Conservation (phyloP, 2,113 vertebrate species). For the Microcebus tavaratra region DNA sequence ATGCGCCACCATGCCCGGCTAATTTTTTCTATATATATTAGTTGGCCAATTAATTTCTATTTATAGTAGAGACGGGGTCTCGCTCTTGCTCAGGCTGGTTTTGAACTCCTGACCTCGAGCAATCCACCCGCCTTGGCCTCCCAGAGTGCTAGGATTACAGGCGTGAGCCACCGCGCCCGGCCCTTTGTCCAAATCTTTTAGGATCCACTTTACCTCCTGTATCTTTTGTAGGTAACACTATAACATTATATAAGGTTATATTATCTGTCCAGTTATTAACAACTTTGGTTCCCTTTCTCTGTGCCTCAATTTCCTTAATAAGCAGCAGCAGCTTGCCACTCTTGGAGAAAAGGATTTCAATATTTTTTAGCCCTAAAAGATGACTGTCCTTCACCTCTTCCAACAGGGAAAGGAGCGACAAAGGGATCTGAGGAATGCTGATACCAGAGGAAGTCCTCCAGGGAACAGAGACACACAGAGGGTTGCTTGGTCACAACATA, state of each 20-base stretch:
- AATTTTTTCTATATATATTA: too few relatives aligned
- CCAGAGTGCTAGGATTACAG: too few relatives aligned
- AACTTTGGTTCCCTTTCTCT: background rate
- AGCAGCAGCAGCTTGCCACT: background rate
- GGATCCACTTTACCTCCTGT: background rate
- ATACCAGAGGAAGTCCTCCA: constrained; percentile 95
- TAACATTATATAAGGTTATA: background rate
- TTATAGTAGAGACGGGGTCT: too few relatives aligned
- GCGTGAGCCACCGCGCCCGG: too few relatives aligned
- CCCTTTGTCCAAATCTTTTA: background rate
- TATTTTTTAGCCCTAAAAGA: background rate
- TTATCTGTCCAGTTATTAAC: background rate
- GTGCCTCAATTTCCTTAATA: background rate
- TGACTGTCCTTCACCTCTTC: background rate
- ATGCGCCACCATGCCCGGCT: too few relatives aligned
- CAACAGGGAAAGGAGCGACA: background rate
- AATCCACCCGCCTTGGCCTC: too few relatives aligned
- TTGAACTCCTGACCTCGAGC: too few relatives aligned
- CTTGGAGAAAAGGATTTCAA: background rate
- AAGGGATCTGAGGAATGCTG: background rate
- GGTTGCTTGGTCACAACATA: constrained; percentile 88
- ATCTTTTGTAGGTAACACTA: background rate
- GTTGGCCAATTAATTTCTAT: too few relatives aligned
- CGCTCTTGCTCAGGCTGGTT: too few relatives aligned
- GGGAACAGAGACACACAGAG: constrained; percentile 89